These are phyloP conservation scores for Sternotherus odoratus DNA, from an alignment of 2,797 vertebrate genomes.

Conservation along the genomic window DNA sequence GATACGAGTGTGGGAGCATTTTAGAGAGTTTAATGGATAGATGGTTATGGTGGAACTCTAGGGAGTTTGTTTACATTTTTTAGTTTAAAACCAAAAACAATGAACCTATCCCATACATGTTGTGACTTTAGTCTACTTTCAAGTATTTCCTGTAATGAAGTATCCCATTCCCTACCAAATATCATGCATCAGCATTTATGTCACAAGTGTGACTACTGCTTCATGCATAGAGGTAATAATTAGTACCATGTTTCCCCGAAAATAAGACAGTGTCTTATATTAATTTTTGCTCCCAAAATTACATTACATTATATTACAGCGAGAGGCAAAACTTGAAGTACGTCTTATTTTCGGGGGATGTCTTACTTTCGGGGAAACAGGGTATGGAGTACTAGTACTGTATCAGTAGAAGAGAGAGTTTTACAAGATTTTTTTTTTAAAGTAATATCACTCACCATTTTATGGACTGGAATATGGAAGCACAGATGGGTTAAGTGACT, in stretches of 20 bases:
- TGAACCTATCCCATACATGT: not conserved
- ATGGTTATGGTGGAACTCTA: too few relatives aligned
- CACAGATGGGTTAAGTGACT: conserved; percentile 7
- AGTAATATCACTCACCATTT: conserved; percentile 13
- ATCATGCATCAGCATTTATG: not conserved
- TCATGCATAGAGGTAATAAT: conserved; percentile 36
- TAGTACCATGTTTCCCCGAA: too few relatives aligned
- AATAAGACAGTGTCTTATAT: too few relatives aligned
- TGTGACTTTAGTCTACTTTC: not conserved
- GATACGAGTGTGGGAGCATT: too few relatives aligned
- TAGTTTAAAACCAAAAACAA: not conserved
- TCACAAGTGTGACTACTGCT: not conserved
- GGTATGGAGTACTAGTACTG: too few relatives aligned
- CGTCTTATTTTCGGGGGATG: too few relatives aligned
- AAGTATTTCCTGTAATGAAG: not conserved
- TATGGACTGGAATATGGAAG: conserved; percentile 32
- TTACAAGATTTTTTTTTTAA: not conserved
- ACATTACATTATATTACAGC: too few relatives aligned
- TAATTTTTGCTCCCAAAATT: too few relatives aligned
- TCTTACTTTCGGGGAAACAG: too few relatives aligned
- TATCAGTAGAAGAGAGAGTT: conserved; percentile 31
- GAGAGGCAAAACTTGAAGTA: too few relatives aligned
- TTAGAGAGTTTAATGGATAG: too few relatives aligned
- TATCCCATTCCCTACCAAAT: not conserved
- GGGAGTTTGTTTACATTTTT: not conserved